Evolutionary conservation across 2,888 invertebrate species (phyloP).

Genomic region (Ectemnius lituratus): DNA sequence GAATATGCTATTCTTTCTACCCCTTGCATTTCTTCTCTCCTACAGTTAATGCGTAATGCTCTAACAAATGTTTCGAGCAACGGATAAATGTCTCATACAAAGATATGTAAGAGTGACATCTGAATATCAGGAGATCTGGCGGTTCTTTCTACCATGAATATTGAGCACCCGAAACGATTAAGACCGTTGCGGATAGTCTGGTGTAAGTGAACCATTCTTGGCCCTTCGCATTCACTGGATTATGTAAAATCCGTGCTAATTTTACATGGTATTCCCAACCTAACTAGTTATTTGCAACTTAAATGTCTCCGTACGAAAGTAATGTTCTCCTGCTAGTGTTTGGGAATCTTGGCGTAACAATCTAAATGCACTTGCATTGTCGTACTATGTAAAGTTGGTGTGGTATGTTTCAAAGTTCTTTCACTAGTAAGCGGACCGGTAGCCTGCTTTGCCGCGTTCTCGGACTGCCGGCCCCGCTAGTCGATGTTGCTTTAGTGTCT

Average conservation of each 20-base stretch:
- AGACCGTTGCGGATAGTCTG: no score
- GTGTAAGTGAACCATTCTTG: no score
- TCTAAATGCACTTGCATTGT: conserved; percentile 33
- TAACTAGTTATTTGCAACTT: neutral
- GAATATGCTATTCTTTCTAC: neutral
- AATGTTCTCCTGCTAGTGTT: neutral
- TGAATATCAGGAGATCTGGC: conserved; percentile 1
- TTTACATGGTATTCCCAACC: neutral
- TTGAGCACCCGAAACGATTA: neutral
- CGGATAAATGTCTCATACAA: conserved; percentile 10
- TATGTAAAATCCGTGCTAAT: neutral
- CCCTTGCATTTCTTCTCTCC: neutral
- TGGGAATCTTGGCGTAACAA: conserved; percentile 16
- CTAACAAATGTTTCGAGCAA: neutral
- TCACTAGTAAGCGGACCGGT: conserved; percentile 66
- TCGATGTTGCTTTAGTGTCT: conserved; percentile 50
- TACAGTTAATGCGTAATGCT: conserved; percentile 4
- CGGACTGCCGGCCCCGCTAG: conserved; percentile 31
- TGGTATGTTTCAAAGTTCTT: conserved; percentile 58
- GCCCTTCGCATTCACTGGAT: no score
- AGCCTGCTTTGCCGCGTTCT: conserved; percentile 61
- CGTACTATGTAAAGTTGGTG: conserved; percentile 9
- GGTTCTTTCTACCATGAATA: neutral
- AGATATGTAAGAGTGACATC: conserved; percentile 29
- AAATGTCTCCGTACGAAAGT: neutral